These are phyloP conservation scores for Eustalomyia histrio DNA, from an alignment of 2,888 invertebrate species.

Conservation along the genomic window DNA sequence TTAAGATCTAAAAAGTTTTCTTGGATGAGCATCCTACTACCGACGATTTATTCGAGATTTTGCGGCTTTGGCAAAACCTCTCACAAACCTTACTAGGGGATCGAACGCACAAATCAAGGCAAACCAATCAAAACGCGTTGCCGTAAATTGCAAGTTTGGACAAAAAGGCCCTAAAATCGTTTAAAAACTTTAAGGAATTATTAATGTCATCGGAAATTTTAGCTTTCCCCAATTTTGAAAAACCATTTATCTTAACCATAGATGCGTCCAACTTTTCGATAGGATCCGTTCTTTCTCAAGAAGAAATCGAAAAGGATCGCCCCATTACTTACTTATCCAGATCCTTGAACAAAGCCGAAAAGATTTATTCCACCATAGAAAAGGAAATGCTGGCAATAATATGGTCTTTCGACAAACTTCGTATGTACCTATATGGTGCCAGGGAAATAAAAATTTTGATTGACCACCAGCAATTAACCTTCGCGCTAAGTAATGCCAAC, in stretches of 20 bases:
- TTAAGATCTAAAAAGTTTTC: slow-evolving; percentile 47
- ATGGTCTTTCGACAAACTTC: slow-evolving; percentile 38
- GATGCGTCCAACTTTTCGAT: no score
- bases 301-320: slow-evolving; percentile 34
- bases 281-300: slow-evolving; percentile 59
- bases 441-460: slow-evolving; percentile 43
- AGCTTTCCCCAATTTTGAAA: slow-evolving; percentile 35
- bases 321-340: slow-evolving; percentile 40
- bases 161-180: slow-evolving; percentile 15
- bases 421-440: slow-evolving; percentile 36
- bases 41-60: slow-evolving; percentile 36
- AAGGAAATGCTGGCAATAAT: slow-evolving; percentile 58
- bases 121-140: slow-evolving; percentile 40
- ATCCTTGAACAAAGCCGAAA: slow-evolving; percentile 42
- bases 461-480: no score
- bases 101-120: slow-evolving; percentile 39
- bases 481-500: no score
- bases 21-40: slow-evolving; percentile 45
- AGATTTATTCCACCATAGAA: slow-evolving; percentile 47
- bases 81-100: slow-evolving; percentile 44
- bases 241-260: slow-evolving; percentile 42
- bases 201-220: slow-evolving; percentile 51
- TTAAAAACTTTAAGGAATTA: slow-evolving; percentile 39
- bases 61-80: no score
- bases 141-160: slow-evolving; percentile 26